Evolutionary conservation across 2,113 vertebrate genomes (phyloP).

Genomic region (Syngnathus floridae): DNA sequence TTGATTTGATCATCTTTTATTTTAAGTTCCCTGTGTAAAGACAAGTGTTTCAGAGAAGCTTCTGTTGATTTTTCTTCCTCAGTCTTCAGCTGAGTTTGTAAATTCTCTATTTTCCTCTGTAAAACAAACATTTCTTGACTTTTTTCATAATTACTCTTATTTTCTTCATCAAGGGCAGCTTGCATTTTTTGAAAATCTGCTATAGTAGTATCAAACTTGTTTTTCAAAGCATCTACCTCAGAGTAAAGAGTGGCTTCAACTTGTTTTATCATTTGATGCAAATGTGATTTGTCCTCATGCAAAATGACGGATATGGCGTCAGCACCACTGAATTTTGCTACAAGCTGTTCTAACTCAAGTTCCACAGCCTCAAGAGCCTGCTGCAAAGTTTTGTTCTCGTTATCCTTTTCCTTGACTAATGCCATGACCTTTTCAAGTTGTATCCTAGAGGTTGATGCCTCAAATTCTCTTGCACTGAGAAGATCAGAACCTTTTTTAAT

Average conservation of each 20-base stretch:
- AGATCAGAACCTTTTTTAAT: conserved; percentile 65
- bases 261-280: conserved; percentile 44
- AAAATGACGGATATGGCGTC: conserved; percentile 31
- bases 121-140: conserved; percentile 49
- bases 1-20: conserved; percentile 64
- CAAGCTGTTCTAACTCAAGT: conserved; percentile 50
- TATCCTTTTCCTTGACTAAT: conserved; percentile 68
- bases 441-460: conserved; percentile 56
- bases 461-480: conserved; percentile 56
- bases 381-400: conserved; percentile 54
- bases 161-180: conserved; percentile 46
- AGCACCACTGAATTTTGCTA: conserved; percentile 35
- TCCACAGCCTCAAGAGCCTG: conserved; percentile 62
- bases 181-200: conserved; percentile 44
- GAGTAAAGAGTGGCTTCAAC: conserved; percentile 44
- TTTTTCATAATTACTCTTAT: conserved; percentile 43
- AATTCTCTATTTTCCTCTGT: conserved; percentile 48
- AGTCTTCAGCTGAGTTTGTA: conserved; percentile 47
- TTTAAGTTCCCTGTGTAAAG: conserved; percentile 48
- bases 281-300: conserved; percentile 32
- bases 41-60: conserved; percentile 44
- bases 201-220: conserved; percentile 43
- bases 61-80: conserved; percentile 46
- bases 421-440: conserved; percentile 70
- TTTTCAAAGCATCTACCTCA: conserved; percentile 51